Evolutionary conservation across 2,888 invertebrate species (phyloP).

Genomic region (Eurois occulta): DNA sequence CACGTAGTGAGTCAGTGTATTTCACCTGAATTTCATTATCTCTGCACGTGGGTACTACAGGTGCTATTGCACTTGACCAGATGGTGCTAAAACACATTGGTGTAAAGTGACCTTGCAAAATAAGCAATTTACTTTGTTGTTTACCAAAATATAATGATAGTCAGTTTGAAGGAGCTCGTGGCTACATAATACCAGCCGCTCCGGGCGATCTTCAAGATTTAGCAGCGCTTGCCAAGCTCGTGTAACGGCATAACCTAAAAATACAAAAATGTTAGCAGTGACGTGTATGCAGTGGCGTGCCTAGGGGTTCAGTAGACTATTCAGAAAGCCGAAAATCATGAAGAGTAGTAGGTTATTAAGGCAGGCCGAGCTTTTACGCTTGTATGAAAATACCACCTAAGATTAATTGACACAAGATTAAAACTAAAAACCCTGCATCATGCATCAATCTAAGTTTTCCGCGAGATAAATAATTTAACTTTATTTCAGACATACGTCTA

Average conservation of each 20-base stretch:
- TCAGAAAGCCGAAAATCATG: no score
- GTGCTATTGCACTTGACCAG: slow-evolving; percentile 33
- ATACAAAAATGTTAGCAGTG: neutral
- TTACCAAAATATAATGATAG: neutral
- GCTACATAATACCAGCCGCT: neutral
- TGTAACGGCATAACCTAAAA: neutral
- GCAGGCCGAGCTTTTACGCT: no score
- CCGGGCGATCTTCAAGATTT: neutral
- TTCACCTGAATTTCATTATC: slow-evolving; percentile 41
- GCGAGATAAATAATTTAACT: no score
- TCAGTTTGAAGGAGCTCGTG: neutral
- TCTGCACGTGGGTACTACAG: slow-evolving; percentile 16
- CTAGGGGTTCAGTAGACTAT: no score
- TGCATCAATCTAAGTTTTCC: neutral
- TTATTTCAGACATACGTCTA: no score
- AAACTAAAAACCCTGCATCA: neutral
- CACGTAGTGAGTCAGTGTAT: slow-evolving; percentile 17
- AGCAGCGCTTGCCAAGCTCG: neutral
- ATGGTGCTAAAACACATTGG: slow-evolving; percentile 9
- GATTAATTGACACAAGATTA: no score
- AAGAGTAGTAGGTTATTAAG: no score
- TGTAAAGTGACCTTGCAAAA: neutral
- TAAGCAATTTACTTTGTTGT: slow-evolving; percentile 2
- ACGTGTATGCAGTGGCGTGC: no score
- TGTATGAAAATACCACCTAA: no score